Evolutionary conservation across 2,113 vertebrate genomes (phyloP).

Genomic region (Lycaon pictus): DNA sequence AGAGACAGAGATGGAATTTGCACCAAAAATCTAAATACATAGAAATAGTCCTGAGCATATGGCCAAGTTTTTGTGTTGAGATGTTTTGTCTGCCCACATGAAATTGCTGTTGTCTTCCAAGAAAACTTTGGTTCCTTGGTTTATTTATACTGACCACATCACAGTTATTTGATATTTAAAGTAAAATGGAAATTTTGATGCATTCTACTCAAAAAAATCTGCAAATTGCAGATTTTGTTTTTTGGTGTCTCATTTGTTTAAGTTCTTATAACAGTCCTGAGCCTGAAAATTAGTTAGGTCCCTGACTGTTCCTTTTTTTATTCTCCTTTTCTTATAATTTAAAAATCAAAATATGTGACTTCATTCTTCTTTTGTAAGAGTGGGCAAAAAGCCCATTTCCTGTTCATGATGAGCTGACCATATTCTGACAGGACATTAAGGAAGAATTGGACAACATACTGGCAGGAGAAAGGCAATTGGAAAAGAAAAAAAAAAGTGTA

Average conservation of each 20-base stretch:
- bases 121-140: neutral
- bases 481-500: constrained; percentile 47
- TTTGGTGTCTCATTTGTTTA: constrained; percentile 15
- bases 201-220: constrained; percentile 27
- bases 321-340: constrained; percentile 46
- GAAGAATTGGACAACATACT: constrained; percentile 66
- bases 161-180: constrained; percentile 25
- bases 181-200: constrained; percentile 4
- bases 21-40: constrained; percentile 50
- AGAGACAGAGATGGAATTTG: constrained; percentile 10
- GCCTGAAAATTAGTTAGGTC: constrained; percentile 32
- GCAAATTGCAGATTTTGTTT: constrained; percentile 33
- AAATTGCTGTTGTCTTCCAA: neutral
- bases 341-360: constrained; percentile 69
- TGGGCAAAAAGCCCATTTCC: constrained; percentile 70
- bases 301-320: constrained; percentile 8
- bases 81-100: neutral
- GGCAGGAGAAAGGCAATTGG: constrained; percentile 51
- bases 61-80: neutral
- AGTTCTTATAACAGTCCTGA: neutral
- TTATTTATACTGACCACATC: constrained; percentile 22
- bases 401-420: constrained; percentile 63
- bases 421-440: constrained; percentile 69
- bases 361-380: constrained; percentile 56
- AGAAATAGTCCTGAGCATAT: neutral